A percentile compares a stretch with the other conserved stretches of the same genome.
Evolutionary conservation across 2,113 vertebrate species (phyloP).

Genomic region (Salvelinus namaycush): DNA sequence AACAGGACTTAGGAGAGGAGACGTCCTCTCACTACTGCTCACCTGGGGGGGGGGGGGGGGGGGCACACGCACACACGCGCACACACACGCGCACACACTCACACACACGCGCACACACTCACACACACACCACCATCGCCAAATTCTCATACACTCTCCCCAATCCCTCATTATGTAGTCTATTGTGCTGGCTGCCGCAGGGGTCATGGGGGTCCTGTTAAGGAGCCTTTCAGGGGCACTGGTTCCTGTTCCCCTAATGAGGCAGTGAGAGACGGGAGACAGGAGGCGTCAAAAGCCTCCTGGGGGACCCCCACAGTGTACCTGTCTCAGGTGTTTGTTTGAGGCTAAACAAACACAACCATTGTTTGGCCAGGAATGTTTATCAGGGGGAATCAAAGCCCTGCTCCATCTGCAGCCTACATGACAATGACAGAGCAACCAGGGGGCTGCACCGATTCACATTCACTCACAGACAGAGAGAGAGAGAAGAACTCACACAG

Average conservation of each 20-base stretch:
- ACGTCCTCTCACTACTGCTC: conserved; percentile 13
- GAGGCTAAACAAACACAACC: conserved; percentile 52
- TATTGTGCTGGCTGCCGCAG: conserved; percentile 18
- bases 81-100: conserved; percentile 11
- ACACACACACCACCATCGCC: not conserved
- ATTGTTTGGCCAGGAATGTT: conserved; percentile 42
- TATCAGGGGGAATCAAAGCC: conserved; percentile 53
- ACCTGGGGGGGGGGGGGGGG: conserved; percentile 9
- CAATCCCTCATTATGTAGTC: conserved; percentile 2
- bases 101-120: conserved; percentile 2
- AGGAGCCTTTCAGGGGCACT: conserved; percentile 12
- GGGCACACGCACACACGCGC: not conserved
- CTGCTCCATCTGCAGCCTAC: conserved; percentile 7
- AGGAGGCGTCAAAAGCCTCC: conserved; percentile 4
- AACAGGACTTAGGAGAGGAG: conserved; percentile 11
- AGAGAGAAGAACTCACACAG: not conserved
- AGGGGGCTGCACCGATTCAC: conserved; percentile 1
- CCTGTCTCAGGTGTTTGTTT: conserved; percentile 60
- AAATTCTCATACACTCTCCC: conserved; percentile 19
- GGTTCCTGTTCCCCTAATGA: conserved; percentile 25
- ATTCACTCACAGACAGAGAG: conserved; percentile 8
- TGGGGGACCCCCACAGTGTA: conserved; percentile 30
- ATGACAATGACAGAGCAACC: conserved; percentile 41
- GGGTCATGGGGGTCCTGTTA: conserved; percentile 19
- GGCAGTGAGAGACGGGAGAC: conserved; percentile 20